phyloP scores from a whole-genome alignment of 2,888 invertebrate genomes.

The Agrilus biguttatus region DNA sequence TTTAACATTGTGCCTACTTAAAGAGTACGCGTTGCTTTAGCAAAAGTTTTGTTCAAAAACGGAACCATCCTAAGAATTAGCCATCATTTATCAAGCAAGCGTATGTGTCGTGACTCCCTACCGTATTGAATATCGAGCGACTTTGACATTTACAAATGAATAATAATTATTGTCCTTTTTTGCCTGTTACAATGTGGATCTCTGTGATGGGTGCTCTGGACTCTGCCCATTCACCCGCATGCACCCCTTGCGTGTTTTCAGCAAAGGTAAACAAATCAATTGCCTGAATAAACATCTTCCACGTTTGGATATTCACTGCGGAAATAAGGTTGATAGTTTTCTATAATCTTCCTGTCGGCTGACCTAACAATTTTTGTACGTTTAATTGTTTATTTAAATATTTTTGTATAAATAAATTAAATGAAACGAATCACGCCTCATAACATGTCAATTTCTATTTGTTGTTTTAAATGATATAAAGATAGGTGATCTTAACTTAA shows the following conservation, averaged over 20 bases:
- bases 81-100: slow-evolving; percentile 32
- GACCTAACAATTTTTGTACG: too few relatives aligned
- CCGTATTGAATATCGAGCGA: slow-evolving; percentile 35
- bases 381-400: too few relatives aligned
- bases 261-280: neutral
- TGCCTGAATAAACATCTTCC: neutral
- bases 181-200: slow-evolving; percentile 14
- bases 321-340: too few relatives aligned
- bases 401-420: too few relatives aligned
- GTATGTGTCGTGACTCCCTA: slow-evolving; percentile 33
- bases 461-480: too few relatives aligned
- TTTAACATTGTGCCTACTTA: too few relatives aligned
- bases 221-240: neutral
- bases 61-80: slow-evolving; percentile 30
- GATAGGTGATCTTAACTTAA: too few relatives aligned
- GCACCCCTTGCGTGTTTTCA: slow-evolving; percentile 1
- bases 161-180: slow-evolving; percentile 33
- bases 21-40: slow-evolving; percentile 14
- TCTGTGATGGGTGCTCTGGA: too few relatives aligned
- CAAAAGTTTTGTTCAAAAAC: slow-evolving; percentile 26
- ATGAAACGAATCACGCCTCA: too few relatives aligned
- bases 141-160: slow-evolving; percentile 36
- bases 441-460: too few relatives aligned
- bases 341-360: too few relatives aligned
- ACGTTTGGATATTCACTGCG: too few relatives aligned